phyloP scores from a whole-genome alignment of 2,888 invertebrate species.

The Pseudoips prasinana region DNA sequence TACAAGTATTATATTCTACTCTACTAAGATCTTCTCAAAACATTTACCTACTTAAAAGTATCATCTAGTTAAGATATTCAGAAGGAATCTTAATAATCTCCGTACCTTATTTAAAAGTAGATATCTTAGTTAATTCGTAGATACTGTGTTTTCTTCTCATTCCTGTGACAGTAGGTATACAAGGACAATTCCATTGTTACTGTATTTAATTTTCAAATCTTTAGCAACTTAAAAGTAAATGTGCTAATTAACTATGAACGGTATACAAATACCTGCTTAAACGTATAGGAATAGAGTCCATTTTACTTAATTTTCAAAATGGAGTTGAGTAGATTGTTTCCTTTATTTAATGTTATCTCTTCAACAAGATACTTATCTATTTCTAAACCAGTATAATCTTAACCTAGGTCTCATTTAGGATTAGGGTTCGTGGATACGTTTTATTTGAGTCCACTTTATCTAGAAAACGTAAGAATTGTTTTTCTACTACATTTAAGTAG shows the following conservation, averaged over 20 bases:
- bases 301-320: conserved; percentile 20
- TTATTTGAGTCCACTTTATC: conserved; percentile 4
- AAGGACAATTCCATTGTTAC: conserved; percentile 9
- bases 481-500: too few species aligned
- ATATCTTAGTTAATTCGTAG: too few species aligned
- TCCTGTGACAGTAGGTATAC: too few species aligned
- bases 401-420: conserved; percentile 11
- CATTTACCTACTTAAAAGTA: too few species aligned
- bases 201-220: conserved; percentile 14
- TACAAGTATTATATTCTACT: too few species aligned
- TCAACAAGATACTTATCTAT: conserved; percentile 22
- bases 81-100: too few species aligned
- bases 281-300: conserved; percentile 19
- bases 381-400: conserved; percentile 11
- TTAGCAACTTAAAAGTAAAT: conserved; percentile 18
- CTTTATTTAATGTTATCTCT: conserved; percentile 24
- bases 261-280: conserved; percentile 29
- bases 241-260: conserved; percentile 19
- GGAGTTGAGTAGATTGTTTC: conserved; percentile 17
- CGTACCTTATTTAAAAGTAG: too few species aligned
- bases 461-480: not conserved
- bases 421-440: conserved; percentile 6
- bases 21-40: too few species aligned
- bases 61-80: too few species aligned
- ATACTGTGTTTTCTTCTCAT: too few species aligned